Base-by-base conservation (phyloP, 2,797 vertebrate species). In the Betta splendens region DNA sequence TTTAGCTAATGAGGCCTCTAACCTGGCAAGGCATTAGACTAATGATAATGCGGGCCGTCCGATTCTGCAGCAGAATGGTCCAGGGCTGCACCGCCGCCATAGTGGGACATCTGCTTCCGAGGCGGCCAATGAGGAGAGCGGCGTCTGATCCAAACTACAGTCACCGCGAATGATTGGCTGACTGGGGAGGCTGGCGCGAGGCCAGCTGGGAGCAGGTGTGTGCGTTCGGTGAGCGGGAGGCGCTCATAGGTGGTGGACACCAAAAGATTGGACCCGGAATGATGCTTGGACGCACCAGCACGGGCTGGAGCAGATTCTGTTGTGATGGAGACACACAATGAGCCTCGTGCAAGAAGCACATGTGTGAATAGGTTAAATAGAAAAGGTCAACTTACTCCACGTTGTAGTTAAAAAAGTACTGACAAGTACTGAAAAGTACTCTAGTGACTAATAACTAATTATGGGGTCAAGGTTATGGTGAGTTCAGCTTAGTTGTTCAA, bases 121-220 rank as follows among this genome's bases (percentile, higher is more conserved):
- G 40, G 44, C 49, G 46, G 55, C 62, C 65, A 69, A 69, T 48
- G 59, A 72, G 21, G 29, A 48, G 22, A 57, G 38, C 50, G 0
- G 5, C 1, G 15, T 77, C 65, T 70, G 69, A 82, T 77, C 62
- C 81, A 22, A 79, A 64, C 69, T 53, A 61, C 74, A 73, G 60
- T n/a, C 71, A 69, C 57, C 3, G 22, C 7, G 23, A 48, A 58
- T 80, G 80, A 78, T 75, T 76, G 70, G 79, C 59, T 39, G 72
- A 66, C 83, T 70, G 64, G 16, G 59, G 48, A 57, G 71, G 62
- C 47, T 31, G 65, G 66, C 50, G 25, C 72, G 43, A 44, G 46
- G 54, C 72, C 72, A 72, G 83, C 80, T 69, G 82, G 59, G 22
- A 74, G 67, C 81, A 85, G 84, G 77, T 79, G 80, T 63, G 59